Conservation (phyloP, 1,140 invertebrate species). For the Brachionus plicatilis region DNA sequence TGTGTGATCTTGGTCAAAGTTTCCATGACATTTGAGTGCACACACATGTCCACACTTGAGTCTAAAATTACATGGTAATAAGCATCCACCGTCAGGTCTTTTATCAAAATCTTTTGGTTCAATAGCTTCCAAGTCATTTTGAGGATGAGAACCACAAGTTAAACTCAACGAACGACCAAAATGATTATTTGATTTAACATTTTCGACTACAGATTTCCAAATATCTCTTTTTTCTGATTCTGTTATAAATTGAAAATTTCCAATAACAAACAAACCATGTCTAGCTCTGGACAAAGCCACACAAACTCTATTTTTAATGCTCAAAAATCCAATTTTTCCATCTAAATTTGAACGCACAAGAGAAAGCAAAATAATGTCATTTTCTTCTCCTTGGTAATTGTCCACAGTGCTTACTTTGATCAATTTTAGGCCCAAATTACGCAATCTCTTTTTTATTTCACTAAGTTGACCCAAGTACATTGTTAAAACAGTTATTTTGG, state of each 20-base stretch:
- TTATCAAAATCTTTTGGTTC: conserved; percentile 49
- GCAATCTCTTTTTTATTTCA: not conserved
- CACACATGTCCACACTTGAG: conserved; percentile 53
- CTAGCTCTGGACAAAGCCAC: conserved; percentile 75
- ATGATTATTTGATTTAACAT: not conserved
- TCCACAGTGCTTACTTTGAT: conserved; percentile 39
- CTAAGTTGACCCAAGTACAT: conserved; percentile 53
- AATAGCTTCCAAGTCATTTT: conserved; percentile 43
- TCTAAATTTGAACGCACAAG: conserved; percentile 68
- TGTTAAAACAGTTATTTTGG: conserved; percentile 53
- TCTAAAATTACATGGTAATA: conserved; percentile 46
- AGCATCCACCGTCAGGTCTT: conserved; percentile 56
- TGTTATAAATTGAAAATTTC: conserved; percentile 64
- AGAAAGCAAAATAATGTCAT: conserved; percentile 74
- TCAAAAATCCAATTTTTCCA: conserved; percentile 69
- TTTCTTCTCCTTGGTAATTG: conserved; percentile 74
- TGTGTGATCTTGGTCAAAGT: conserved; percentile 17
- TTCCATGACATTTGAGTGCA: conserved; percentile 46
- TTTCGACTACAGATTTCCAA: conserved; percentile 53
- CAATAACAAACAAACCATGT: conserved; percentile 65
- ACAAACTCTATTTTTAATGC: conserved; percentile 69
- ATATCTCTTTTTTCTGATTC: conserved; percentile 44
- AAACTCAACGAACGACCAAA: not conserved
- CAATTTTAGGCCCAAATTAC: not conserved
- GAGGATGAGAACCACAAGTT: conserved; percentile 13